Base-by-base conservation (phyloP, 2,113 vertebrate species). In the Phaethornis superciliosus region DNA sequence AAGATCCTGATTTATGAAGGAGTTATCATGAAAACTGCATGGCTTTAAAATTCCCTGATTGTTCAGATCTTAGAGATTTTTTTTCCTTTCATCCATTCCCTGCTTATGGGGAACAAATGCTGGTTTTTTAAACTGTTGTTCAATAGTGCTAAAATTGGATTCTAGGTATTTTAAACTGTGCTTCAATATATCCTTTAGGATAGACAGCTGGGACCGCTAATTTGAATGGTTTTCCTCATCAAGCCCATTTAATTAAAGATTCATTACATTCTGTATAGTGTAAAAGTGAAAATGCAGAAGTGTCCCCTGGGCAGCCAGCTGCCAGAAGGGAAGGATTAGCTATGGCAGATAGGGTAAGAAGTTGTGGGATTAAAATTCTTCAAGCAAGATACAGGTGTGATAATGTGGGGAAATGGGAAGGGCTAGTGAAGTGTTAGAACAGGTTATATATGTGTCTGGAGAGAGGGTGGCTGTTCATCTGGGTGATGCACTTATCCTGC, bases 201-300 rank as follows among this genome's bases (percentile, higher is more conserved):
- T 89, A 90, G 91, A 75, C 80, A 95, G 77, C 72, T 95, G 93
- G 65, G 72, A n/a, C n/a, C n/a, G n/a, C 76, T 75, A 75, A 85
- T 96, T 95, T 96, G 76, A 90, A 88, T 86, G 52, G 89, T 77
- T 96, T 93, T 84, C 60, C 54, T 95, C 81, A 93, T 95, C 89
- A 92, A 96, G 83, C 30, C 77, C 30, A 15, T 92, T 96, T 93
- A 92, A 90, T 93, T 95, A 81, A 94, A 92, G 86, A 95, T 93
- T 95, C 65, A 78, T 94, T 90, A 49, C 49, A n/a, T 94, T 93
- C 65, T 79, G 14, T 67, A 6, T 49, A 88, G 82, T 32, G 54
- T 65, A 77, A 68, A 32, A 83, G 76, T 81, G 33, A 89, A 95
- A 60, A 93, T 64, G 55, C 65, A 81, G 56, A 77, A 81, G 28